Evolutionary conservation across 1,140 invertebrate genomes (phyloP).

Genomic region (Notospermus geniculatus): DNA sequence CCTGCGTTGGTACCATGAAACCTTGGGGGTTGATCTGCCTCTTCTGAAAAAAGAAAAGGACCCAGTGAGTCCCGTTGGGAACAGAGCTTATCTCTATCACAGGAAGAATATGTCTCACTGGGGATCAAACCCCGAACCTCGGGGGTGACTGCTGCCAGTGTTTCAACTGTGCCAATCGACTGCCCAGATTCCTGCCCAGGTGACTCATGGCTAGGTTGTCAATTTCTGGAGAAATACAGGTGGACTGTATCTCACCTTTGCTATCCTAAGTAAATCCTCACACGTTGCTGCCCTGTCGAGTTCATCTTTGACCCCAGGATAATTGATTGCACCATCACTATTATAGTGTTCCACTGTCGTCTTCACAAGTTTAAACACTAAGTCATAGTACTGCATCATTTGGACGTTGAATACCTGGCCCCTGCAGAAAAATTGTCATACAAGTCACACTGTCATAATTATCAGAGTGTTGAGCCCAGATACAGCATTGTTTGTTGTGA

Average conservation of each 20-base stretch:
- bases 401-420: slow-evolving; percentile 41
- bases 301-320: slow-evolving; percentile 34
- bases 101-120: no score
- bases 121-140: no score
- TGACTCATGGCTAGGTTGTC: neutral
- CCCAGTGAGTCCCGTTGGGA: no score
- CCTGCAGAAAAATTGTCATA: slow-evolving; percentile 35
- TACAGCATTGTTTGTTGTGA: no score
- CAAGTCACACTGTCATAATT: no score
- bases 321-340: slow-evolving; percentile 30
- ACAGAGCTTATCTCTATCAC: no score
- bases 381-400: slow-evolving; percentile 44
- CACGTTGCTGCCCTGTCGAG: slow-evolving; percentile 41
- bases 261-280: slow-evolving; percentile 41
- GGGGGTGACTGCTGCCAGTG: no score
- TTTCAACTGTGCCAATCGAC: no score
- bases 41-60: slow-evolving; percentile 37
- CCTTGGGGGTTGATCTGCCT: slow-evolving; percentile 44
- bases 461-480: no score
- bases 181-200: no score
- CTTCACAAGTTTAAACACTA: slow-evolving; percentile 47
- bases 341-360: slow-evolving; percentile 49
- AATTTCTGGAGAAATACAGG: neutral
- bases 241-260: slow-evolving; percentile 28
- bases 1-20: slow-evolving; percentile 49